Evolutionary conservation across 2,113 vertebrate species (phyloP).

Genomic region (Porphyrio hochstetteri): DNA sequence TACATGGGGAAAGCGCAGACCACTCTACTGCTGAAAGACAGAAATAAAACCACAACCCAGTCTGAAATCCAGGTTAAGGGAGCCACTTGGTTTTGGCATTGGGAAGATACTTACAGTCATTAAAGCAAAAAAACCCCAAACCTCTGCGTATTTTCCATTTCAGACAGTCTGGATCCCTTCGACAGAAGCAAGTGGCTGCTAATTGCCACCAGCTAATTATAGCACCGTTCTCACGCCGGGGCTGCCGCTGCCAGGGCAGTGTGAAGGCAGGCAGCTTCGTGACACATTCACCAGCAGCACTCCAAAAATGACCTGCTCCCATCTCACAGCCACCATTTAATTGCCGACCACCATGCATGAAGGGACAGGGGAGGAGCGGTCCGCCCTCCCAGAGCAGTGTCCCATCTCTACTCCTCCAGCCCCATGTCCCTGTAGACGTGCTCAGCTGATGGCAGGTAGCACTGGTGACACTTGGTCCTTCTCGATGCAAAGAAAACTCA

Average conservation of each 20-base stretch:
- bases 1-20: neutral
- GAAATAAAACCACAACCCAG: neutral
- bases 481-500: neutral
- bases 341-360: accelerated
- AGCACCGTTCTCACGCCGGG: neutral
- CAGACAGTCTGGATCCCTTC: neutral
- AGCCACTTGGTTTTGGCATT: neutral
- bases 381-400: neutral
- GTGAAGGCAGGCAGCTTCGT: slow-evolving; percentile 40
- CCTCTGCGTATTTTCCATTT: neutral
- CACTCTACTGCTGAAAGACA: neutral
- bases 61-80: neutral
- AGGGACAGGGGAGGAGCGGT: neutral
- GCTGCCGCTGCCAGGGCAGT: neutral
- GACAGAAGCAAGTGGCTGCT: neutral
- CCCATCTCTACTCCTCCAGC: neutral
- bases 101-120: neutral
- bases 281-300: slow-evolving; percentile 54
- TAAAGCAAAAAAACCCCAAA: neutral
- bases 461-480: neutral
- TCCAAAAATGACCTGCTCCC: slow-evolving; percentile 35
- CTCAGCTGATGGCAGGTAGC: neutral
- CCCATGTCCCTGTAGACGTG: accelerated
- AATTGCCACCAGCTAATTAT: slow-evolving; percentile 68
- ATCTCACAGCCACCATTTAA: neutral